Conservation (phyloP, 2,113 vertebrate species). For the Chaetorhynchus papuensis region DNA sequence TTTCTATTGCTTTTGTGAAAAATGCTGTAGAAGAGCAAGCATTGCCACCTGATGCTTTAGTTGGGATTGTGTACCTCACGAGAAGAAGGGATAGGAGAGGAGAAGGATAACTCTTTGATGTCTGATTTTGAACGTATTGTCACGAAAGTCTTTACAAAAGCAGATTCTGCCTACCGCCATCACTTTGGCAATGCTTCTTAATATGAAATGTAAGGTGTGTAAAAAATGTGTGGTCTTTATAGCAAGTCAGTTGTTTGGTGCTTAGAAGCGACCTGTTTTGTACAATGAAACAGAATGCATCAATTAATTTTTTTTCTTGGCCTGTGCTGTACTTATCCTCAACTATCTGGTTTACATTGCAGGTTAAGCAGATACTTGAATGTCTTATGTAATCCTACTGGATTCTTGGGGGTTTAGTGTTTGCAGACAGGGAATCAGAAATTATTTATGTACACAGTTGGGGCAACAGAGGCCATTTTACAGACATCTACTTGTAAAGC, state of each 20-base stretch:
- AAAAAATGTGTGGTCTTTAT: background rate
- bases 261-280: background rate
- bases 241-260: background rate
- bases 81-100: background rate
- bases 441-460: background rate
- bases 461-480: background rate
- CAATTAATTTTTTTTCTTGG: background rate
- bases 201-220: background rate
- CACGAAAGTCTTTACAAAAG: background rate
- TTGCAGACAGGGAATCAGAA: background rate
- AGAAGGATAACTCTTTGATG: background rate
- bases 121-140: background rate
- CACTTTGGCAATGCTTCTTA: background rate
- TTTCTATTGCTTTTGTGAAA: background rate
- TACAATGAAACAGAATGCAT: background rate
- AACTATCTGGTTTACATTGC: background rate
- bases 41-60: background rate
- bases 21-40: background rate
- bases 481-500: background rate
- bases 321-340: background rate
- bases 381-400: background rate
- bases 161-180: background rate
- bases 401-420: background rate
- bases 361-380: background rate
- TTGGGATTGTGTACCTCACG: fast-evolving